Base-by-base conservation (phyloP, 2,888 invertebrate species). In the Mythimna albipuncta region DNA sequence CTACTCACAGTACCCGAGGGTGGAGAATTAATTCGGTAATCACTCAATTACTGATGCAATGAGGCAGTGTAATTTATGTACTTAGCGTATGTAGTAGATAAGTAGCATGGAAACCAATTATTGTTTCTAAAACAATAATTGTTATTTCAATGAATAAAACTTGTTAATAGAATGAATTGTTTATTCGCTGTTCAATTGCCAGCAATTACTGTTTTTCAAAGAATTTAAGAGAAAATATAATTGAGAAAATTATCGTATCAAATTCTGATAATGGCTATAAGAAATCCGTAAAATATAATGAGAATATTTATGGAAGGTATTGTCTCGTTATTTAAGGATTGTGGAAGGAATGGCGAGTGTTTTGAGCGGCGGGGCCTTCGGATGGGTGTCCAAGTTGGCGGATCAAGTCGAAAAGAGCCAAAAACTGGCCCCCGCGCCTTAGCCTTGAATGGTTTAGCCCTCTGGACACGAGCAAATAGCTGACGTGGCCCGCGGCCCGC, bases 371-470 rank as follows among this genome's bases (percentile, higher is more conserved):
- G 78, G 69, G 77, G 74, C 74, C 79, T 76, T 71, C 76, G 79
- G 82, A 72, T 78, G 83, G 83, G 73, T 85, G 83, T 81, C 79
- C 80, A 75, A 87, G 87, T 47, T 87, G 84, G 86, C 79, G 93
- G 95, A 95, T 95, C 95, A 94, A 93, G 93, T 94, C 91, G 89
- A 88, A 88, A 93, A 90, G 92, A 89, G 93, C 94, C 96, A 96
- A 96, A 96, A 96, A 96, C 95, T 96, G 95, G 96, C 93, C 94
- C 92, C 91, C 87, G 92, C 91, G 91, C 88, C 93, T 95, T 96
- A 96, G 95, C 96, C 96, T 96, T 96, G 96, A 95, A 96, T 96
- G 96, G 96, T 93, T 96, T 95, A 96, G 95, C 96, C 95, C 93
- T 93, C 93, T 94, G 96, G 96, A 94, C 95, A 95, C 91, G 93